These are phyloP conservation scores for Tympanoctomys barrerae DNA, from an alignment of 2,797 vertebrate genomes.

Conservation along the genomic window DNA sequence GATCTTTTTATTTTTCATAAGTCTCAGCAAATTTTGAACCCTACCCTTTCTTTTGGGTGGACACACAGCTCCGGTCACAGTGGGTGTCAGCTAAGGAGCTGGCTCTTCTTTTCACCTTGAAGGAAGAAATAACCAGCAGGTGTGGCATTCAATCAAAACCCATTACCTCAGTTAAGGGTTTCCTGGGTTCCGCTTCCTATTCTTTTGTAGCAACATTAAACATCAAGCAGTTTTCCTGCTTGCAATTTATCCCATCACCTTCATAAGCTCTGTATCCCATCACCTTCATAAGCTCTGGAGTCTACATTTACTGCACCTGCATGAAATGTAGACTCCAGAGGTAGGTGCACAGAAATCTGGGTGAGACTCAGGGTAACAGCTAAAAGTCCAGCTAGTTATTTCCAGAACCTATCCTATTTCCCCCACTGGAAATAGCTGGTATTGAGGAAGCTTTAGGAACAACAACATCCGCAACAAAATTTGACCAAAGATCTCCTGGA, in stretches of 20 bases:
- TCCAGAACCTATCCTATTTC: not conserved
- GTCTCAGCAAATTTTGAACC: constrained; percentile 1
- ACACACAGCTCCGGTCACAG: not conserved
- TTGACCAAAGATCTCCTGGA: not conserved
- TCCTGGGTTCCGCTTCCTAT: not conserved
- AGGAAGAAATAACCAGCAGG: constrained; percentile 31
- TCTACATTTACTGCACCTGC: not conserved
- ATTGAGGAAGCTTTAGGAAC: not conserved
- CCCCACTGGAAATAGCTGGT: not conserved
- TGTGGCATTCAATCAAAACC: constrained; percentile 22
- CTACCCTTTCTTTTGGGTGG: not conserved
- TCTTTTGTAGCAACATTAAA: constrained; percentile 39
- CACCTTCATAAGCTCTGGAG: not conserved
- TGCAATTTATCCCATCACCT: not conserved
- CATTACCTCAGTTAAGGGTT: not conserved
- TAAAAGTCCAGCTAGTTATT: not conserved
- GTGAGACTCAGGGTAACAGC: not conserved
- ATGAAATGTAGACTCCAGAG: constrained; percentile 16
- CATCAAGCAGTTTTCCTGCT: not conserved
- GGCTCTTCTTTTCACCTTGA: not conserved
- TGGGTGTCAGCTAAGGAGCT: not conserved
- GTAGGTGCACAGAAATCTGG: not conserved
- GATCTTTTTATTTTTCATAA: not conserved
- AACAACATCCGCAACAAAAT: not conserved
- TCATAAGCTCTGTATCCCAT: not conserved